These are phyloP conservation scores for Sterna hirundo DNA, from an alignment of 2,113 vertebrate genomes.

Conservation along the genomic window DNA sequence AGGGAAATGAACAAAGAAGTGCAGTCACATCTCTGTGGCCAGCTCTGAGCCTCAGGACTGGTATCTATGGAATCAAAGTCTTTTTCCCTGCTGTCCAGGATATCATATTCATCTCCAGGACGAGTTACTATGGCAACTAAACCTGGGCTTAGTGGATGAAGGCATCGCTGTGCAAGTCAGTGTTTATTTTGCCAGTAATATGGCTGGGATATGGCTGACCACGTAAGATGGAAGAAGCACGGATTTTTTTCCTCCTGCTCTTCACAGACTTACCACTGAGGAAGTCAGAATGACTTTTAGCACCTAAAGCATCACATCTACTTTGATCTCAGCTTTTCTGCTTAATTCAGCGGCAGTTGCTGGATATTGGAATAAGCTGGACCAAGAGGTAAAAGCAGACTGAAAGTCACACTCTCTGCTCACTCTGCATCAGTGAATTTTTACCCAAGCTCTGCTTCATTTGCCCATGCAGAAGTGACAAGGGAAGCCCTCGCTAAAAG, in stretches of 20 bases:
- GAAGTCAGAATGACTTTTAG: background rate
- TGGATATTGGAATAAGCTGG: background rate
- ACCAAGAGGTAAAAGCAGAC: background rate
- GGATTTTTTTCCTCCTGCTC: background rate
- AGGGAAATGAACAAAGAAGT: conserved; percentile 12
- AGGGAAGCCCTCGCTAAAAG: background rate
- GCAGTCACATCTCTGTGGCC: background rate
- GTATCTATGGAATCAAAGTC: conserved; percentile 29
- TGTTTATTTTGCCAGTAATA: conserved; percentile 30
- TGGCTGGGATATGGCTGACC: background rate
- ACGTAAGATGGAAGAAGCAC: background rate
- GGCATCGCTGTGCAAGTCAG: conserved; percentile 10
- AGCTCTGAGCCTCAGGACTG: background rate
- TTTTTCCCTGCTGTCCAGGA: conserved; percentile 35
- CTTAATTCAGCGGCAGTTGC: background rate
- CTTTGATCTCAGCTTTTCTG: background rate
- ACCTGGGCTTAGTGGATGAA: conserved; percentile 43
- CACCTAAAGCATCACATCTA: background rate
- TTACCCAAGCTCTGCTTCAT: background rate
- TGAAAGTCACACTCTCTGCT: background rate
- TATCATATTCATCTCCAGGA: conserved; percentile 47
- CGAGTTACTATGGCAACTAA: conserved; percentile 60
- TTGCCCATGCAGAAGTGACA: background rate
- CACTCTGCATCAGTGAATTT: background rate
- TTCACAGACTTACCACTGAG: background rate